A percentile compares a stretch with the other conserved stretches of the same genome.
These are phyloP conservation scores for Florisuga fusca DNA, from an alignment of 2,797 vertebrate genomes.

Conservation along the genomic window DNA sequence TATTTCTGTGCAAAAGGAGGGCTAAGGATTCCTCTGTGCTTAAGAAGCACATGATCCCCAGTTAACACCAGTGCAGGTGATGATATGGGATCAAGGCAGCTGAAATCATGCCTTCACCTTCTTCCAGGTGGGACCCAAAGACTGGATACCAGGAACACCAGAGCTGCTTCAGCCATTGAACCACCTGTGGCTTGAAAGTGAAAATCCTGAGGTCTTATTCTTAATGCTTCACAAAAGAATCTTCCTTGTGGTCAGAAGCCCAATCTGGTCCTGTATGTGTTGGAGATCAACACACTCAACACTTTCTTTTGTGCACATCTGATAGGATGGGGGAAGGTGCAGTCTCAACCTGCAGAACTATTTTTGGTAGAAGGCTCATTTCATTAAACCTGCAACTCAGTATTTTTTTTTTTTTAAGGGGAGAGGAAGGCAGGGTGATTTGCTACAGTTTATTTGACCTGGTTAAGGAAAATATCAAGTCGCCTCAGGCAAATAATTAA, in stretches of 20 bases:
- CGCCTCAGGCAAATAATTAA: constrained; percentile 62
- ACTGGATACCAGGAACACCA: neutral
- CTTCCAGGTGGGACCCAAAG: neutral
- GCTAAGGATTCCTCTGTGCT: neutral
- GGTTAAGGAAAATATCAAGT: constrained; percentile 60
- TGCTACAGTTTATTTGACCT: constrained; percentile 66
- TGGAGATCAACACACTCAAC: neutral
- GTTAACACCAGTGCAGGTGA: neutral
- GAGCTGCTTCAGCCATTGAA: neutral
- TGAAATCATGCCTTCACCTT: neutral
- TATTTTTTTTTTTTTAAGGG: neutral
- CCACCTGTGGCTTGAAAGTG: neutral
- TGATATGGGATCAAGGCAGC: neutral
- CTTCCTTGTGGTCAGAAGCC: neutral
- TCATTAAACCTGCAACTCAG: neutral
- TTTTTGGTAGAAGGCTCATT: neutral
- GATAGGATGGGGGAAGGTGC: neutral
- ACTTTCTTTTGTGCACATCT: neutral
- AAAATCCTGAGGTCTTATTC: neutral
- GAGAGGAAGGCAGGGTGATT: neutral
- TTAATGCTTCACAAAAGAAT: neutral
- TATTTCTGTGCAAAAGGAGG: neutral
- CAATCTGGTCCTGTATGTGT: fast-evolving
- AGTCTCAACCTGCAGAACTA: neutral
- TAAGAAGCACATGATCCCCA: neutral